Base-by-base conservation (phyloP, 2,888 invertebrate species). In the Oscheius sp. region DNA sequence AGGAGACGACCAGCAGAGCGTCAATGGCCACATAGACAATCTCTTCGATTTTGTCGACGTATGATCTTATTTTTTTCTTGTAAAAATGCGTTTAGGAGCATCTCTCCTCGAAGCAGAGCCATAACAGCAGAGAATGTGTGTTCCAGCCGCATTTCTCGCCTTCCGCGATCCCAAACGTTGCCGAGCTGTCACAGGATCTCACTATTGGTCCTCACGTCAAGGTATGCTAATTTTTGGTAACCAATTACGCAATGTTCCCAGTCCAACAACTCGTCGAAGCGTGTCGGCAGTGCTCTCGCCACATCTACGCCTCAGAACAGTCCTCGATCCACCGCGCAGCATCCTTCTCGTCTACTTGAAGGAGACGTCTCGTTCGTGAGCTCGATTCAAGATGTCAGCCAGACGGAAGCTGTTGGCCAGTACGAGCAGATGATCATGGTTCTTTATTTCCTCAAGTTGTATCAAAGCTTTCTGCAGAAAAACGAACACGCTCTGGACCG, bases 11-110 rank as follows among this genome's bases (percentile, higher is more conserved):
- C 42, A 42, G 9, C 55, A 74, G 35, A 74, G 53, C 37, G 74
- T 74, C 11, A 74, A 68, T 11, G 74, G 68, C 13, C 74, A 74
- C 33, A 81, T 81, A 47, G 81, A 81, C 60, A 78, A 77, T 32
- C 70, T 81, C 63, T 81, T 81, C 53, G 79, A 76, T 47, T 81
- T 81, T 68, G 81, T 77, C 13, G 77, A 81, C 32, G 81, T 79
- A 10, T 21, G 21, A 66, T 59, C 47, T 10, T 7, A 21, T 13
- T 72, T 57, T 13, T n/a, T n/a, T 48, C 29, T 10, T 51, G 1
- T 59, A 10, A 59, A 5, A 32, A 11, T 50, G 2, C 1, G n/a
- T 42, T 72, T 47, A 62, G 62, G 62, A 60, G 32, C 72, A 62
- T 62, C 57, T 59, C 11, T 57, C 58, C 2, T 32, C 42, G 11